Evolutionary conservation across 1,140 invertebrate genomes (phyloP).

Genomic region (Bombus sibiricus): DNA sequence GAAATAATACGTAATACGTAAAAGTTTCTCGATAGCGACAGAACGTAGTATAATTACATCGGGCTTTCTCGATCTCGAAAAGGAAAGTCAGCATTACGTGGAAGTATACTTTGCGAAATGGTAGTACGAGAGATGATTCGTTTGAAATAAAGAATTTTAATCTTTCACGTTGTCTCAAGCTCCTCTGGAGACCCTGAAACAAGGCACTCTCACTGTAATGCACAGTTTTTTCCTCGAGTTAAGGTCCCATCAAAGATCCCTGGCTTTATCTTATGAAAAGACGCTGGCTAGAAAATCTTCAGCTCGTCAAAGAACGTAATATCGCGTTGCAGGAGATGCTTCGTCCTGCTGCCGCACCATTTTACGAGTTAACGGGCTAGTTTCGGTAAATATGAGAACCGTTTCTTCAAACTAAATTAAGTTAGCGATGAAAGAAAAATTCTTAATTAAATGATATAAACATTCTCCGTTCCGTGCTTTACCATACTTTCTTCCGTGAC

Average conservation of each 20-base stretch:
- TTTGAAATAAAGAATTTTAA: background rate
- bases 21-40: no score
- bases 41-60: background rate
- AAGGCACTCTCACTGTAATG: background rate
- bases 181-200: background rate
- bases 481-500: no score
- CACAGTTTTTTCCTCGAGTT: background rate
- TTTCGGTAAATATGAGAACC: background rate
- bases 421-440: background rate
- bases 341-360: background rate
- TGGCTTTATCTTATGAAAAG: background rate
- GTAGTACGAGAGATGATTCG: no score
- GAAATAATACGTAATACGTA: no score
- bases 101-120: background rate
- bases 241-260: background rate
- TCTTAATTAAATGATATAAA: background rate
- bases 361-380: background rate
- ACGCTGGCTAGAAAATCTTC: background rate
- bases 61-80: background rate
- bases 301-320: constrained; percentile 12
- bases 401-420: background rate
- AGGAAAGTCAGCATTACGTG: background rate
- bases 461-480: no score
- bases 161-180: background rate
- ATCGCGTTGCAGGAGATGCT: background rate